Conservation (phyloP, 2,888 invertebrate species). For the Pandemis cinnamomeana region DNA sequence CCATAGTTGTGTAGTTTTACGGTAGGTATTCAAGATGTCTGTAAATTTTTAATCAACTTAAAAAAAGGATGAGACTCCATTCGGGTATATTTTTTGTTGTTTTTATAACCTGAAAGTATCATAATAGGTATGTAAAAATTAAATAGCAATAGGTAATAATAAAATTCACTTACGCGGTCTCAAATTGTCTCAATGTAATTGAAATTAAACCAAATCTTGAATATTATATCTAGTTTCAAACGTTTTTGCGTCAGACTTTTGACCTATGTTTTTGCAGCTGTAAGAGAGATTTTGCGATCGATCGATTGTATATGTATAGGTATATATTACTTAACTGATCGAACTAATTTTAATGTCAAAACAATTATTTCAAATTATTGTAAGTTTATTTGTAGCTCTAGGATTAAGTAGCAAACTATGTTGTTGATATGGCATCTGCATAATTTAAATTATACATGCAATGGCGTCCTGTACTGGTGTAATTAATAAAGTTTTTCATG, state of each 20-base stretch:
- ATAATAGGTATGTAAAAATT: no score
- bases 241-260: background rate
- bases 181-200: background rate
- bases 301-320: background rate
- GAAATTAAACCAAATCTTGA: background rate
- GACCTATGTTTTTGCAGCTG: background rate
- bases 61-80: no score
- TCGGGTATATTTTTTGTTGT: background rate
- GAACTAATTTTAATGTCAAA: background rate
- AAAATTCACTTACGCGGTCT: background rate
- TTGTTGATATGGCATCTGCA: conserved; percentile 47
- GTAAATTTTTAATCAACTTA: background rate
- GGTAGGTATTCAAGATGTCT: background rate
- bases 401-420: conserved; percentile 40
- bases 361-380: conserved; percentile 2
- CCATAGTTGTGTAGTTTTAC: no score
- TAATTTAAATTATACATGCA: conserved; percentile 16
- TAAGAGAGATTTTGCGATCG: background rate
- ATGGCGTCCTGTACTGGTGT: background rate
- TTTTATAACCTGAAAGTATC: background rate
- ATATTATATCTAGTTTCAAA: background rate
- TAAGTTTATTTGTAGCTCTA: conserved; percentile 30
- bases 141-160: background rate
- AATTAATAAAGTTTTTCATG: no score
- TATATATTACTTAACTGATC: background rate